Evolutionary conservation across 2,888 invertebrate genomes (phyloP), one percentile per base, ranked within the genome.

Genomic region (Melieria omissa): DNA sequence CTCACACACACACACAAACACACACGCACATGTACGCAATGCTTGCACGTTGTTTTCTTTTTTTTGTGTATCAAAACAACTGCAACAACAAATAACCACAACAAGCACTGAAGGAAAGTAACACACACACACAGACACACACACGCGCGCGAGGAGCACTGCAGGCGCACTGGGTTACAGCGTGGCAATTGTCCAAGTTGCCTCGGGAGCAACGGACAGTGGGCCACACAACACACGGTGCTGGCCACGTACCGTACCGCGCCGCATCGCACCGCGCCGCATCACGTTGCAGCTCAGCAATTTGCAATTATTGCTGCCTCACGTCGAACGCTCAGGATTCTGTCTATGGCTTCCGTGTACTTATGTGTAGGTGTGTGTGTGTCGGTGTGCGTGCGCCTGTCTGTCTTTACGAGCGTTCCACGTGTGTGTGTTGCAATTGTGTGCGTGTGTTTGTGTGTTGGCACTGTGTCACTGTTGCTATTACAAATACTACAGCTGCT

Each of bases 401-500:
- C 29, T 29, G 29, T 29, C 29, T 29, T 29, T 29, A 29, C 29
- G 29, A 29, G 29, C 29, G 29, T 29, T 29, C 29, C 49, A 12
- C 12, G 3, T 49, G 49, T 49, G 49, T 49, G 8, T 49, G 52
- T 52, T 52, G 9, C 52, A 4, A n/a, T 52, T 52, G 12, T 5
- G 12, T 52, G 12, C 9, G 12, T 52, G 14, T 52, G 14, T 14
- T 9, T 9, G 5, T 2, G 29, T 29, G 42, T 61, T 61, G 42
- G 12, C 44, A 12, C 12, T 42, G 4, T 61, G 12, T 63, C 68
- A 47, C 60, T 68, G 47, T 49, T 57, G 58, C 58, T 73, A 55
- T 60, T 63, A 41, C 45, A 62, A 65, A 55, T 44, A 16, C 44
- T 72, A 63, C 14, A 54, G 57, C 47, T 44, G 46, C 47, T 69